These are phyloP conservation scores for Styela clava DNA, from an alignment of 23 tunicate species.

Conservation along the genomic window DNA sequence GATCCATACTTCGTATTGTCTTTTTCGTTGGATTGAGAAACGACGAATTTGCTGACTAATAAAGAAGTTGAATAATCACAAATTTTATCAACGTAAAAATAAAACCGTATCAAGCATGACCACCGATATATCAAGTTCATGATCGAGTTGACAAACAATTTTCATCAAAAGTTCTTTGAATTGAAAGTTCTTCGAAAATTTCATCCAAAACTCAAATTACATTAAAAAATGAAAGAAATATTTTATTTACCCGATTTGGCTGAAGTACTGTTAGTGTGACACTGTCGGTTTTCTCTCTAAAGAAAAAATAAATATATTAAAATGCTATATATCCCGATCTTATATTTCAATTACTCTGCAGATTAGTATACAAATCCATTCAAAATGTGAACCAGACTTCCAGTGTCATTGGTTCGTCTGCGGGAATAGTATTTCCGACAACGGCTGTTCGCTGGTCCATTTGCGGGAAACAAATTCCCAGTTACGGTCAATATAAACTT, in stretches of 20 bases:
- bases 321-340: neutral
- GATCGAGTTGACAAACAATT: too few species aligned
- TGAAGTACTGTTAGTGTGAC: constrained; percentile 69
- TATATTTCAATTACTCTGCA: neutral
- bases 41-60: constrained; percentile 61
- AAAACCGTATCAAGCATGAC: too few species aligned
- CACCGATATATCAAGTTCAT: too few species aligned
- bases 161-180: too few species aligned
- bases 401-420: too few species aligned
- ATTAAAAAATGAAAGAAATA: neutral
- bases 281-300: constrained; percentile 38
- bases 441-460: too few species aligned
- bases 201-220: neutral
- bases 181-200: too few species aligned
- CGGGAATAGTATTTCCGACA: too few species aligned
- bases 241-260: constrained; percentile 61
- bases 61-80: neutral
- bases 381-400: too few species aligned
- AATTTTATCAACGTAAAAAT: too few species aligned
- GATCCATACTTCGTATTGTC: constrained; percentile 49
- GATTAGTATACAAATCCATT: neutral
- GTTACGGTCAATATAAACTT: too few species aligned
- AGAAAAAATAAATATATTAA: neutral
- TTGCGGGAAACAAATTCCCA: too few species aligned
- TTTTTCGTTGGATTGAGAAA: constrained; percentile 68